phyloP scores from a whole-genome alignment of 2,797 vertebrate genomes.

The Galagoides demidoff region DNA sequence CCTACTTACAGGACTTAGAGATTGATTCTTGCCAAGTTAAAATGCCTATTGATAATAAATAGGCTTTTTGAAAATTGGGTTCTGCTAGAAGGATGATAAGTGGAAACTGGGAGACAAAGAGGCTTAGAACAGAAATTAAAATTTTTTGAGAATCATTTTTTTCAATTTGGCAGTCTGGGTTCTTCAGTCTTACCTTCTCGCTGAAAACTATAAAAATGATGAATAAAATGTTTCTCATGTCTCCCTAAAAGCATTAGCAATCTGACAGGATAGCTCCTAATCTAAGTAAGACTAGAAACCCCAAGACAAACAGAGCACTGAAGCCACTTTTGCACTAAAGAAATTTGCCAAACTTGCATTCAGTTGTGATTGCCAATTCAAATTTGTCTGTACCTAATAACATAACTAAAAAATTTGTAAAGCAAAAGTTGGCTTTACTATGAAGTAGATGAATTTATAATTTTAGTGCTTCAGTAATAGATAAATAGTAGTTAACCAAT shows the following conservation, averaged over 20 bases:
- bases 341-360: slow-evolving; percentile 10
- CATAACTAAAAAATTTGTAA: background rate
- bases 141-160: slow-evolving; percentile 35
- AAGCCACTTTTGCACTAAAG: background rate
- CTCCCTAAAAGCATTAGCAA: slow-evolving; percentile 20
- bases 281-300: slow-evolving; percentile 41
- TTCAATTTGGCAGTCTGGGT: background rate
- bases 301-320: background rate
- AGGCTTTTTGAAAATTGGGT: background rate
- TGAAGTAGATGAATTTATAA: background rate
- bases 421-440: slow-evolving; percentile 1
- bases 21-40: slow-evolving; percentile 31
- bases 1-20: background rate
- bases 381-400: background rate
- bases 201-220: slow-evolving; percentile 3
- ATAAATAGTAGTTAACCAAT: background rate
- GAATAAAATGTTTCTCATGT: background rate
- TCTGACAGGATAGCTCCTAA: slow-evolving; percentile 13
- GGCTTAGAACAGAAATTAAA: slow-evolving; percentile 38
- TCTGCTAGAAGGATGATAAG: background rate
- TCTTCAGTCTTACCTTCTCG: background rate
- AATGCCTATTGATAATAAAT: background rate
- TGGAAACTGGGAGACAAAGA: slow-evolving; percentile 23
- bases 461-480: background rate
- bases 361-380: slow-evolving; percentile 35